Conservation (phyloP, 2,797 vertebrate genomes). For the Antrozous pallidus region DNA sequence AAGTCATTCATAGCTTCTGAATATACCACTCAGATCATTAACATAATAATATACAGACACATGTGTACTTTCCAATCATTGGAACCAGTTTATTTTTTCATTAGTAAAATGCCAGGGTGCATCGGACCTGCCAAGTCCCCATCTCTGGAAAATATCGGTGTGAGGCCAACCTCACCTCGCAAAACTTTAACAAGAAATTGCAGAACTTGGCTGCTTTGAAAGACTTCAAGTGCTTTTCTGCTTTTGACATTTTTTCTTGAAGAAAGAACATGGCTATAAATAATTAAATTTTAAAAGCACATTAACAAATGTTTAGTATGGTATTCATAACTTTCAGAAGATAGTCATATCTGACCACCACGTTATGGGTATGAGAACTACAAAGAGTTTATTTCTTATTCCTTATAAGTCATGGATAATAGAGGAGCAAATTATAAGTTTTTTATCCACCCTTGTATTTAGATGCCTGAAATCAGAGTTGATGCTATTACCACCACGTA, state of each 20-base stretch:
- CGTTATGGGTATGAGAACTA: neutral
- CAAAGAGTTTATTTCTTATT: neutral
- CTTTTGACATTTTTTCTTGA: slow-evolving; percentile 45
- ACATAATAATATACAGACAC: slow-evolving; percentile 58
- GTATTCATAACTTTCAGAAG: neutral
- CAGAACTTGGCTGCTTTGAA: slow-evolving; percentile 58
- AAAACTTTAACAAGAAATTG: slow-evolving; percentile 79
- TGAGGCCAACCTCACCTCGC: slow-evolving; percentile 78
- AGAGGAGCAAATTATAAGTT: neutral
- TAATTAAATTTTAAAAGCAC: slow-evolving; percentile 9
- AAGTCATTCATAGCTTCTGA: slow-evolving; percentile 48
- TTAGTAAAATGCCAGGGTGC: slow-evolving; percentile 59
- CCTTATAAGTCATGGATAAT: neutral
- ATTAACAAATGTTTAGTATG: neutral
- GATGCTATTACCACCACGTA: neutral
- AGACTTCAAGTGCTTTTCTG: slow-evolving; percentile 51
- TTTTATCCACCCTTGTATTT: neutral
- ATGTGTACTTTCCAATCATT: slow-evolving; percentile 50
- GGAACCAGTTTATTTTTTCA: slow-evolving; percentile 70
- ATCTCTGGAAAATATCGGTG: slow-evolving; percentile 71
- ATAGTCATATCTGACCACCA: neutral
- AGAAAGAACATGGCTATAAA: neutral
- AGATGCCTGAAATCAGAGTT: neutral
- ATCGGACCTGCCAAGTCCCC: slow-evolving; percentile 60
- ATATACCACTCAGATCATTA: slow-evolving; percentile 30